These are phyloP conservation scores for Sus scrofa DNA, from an alignment of 2,113 vertebrate genomes.

Conservation along the genomic window DNA sequence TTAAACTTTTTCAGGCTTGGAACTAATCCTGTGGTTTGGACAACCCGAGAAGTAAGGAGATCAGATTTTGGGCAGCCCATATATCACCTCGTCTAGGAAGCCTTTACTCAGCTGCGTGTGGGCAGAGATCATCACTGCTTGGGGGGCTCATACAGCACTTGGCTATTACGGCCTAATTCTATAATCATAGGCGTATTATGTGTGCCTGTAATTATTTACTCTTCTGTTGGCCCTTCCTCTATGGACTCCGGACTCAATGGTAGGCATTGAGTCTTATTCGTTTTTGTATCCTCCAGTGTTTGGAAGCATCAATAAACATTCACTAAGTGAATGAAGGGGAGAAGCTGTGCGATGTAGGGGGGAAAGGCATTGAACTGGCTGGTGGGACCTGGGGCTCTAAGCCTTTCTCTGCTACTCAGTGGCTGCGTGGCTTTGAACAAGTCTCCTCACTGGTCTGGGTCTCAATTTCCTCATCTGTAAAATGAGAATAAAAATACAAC, in stretches of 20 bases:
- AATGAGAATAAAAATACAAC: slow-evolving; percentile 75
- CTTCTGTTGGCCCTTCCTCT: background rate
- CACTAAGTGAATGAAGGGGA: background rate
- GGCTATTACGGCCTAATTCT: background rate
- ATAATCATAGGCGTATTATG: background rate
- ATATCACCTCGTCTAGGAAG: background rate
- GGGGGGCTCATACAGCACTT: background rate
- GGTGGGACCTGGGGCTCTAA: background rate
- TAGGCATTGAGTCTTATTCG: slow-evolving; percentile 23
- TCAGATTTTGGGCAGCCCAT: background rate
- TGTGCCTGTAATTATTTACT: slow-evolving; percentile 8
- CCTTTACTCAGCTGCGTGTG: background rate
- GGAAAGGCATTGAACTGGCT: background rate
- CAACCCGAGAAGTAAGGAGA: slow-evolving; percentile 44
- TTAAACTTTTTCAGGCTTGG: slow-evolving; percentile 55
- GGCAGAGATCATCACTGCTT: slow-evolving; percentile 2
- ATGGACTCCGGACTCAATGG: background rate
- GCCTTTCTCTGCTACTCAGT: slow-evolving; percentile 33
- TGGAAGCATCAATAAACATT: slow-evolving; percentile 50
- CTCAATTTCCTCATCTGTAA: slow-evolving; percentile 77
- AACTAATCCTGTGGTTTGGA: slow-evolving; percentile 31
- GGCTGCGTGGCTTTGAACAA: slow-evolving; percentile 63
- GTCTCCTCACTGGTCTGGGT: slow-evolving; percentile 60
- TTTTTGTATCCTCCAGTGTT: slow-evolving; percentile 33
- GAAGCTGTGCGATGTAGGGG: slow-evolving; percentile 28